These are phyloP conservation scores for Endomychus coccineus DNA, from an alignment of 2,888 invertebrate genomes.

Conservation along the genomic window DNA sequence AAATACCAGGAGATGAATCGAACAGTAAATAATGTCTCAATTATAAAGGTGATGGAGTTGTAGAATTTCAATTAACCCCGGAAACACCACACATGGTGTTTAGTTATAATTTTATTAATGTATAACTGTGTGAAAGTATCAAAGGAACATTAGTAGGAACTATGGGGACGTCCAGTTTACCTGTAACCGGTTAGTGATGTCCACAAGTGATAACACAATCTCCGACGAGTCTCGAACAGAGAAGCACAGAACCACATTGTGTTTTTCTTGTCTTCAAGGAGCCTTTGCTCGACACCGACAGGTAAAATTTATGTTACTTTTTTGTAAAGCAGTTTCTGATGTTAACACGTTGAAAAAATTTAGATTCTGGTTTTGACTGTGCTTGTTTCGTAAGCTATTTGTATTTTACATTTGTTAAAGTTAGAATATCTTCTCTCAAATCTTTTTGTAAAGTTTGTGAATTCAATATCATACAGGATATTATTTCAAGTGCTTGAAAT, in stretches of 20 bases:
- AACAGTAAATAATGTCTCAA: no score
- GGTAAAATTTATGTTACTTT: conserved; percentile 33
- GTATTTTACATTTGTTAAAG: conserved; percentile 39
- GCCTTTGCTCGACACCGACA: conserved; percentile 36
- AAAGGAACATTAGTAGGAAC: no score
- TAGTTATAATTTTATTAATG: no score
- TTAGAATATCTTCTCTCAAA: conserved; percentile 29
- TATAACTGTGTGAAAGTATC: no score
- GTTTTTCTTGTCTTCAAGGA: conserved; percentile 33
- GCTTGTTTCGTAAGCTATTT: conserved; percentile 37
- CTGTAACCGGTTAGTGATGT: conserved; percentile 34
- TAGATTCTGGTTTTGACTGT: conserved; percentile 30
- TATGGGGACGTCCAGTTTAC: conserved; percentile 27
- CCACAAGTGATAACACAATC: conserved; percentile 40
- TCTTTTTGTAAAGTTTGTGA: conserved; percentile 18
- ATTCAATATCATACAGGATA: no score
- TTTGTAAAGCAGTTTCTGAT: conserved; percentile 39
- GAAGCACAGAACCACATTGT: conserved; percentile 34
- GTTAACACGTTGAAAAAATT: conserved; percentile 41
- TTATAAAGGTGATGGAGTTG: no score
- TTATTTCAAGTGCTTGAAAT: no score
- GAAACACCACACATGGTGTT: no score
- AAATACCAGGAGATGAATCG: no score
- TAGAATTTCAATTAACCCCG: no score
- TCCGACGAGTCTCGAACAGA: conserved; percentile 35